phyloP scores from a whole-genome alignment of 2,888 invertebrate genomes.

The Latrodectus elegans region DNA sequence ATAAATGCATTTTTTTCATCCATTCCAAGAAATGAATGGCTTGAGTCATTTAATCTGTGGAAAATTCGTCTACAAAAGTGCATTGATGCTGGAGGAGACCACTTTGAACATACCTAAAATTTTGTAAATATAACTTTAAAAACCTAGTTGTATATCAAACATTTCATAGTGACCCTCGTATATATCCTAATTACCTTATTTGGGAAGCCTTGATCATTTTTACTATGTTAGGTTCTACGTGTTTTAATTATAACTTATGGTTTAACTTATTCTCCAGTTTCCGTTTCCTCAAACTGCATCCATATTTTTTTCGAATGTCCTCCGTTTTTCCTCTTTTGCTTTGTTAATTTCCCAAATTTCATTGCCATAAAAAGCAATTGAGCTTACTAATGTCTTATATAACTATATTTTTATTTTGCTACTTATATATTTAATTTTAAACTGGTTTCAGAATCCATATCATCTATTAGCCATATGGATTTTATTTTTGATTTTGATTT shows the following conservation, averaged over 20 bases:
- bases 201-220: neutral
- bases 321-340: neutral
- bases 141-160: no score
- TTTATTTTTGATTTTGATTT: neutral
- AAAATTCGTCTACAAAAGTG: no score
- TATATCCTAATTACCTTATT: neutral
- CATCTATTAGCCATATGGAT: neutral
- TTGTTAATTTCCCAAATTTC: neutral
- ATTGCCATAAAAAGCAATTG: neutral
- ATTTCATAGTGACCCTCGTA: no score
- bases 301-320: neutral
- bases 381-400: neutral
- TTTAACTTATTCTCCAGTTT: neutral
- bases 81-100: no score
- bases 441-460: neutral
- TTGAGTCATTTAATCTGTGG: no score
- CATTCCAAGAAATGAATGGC: no score
- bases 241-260: neutral
- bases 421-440: neutral
- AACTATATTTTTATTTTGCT: neutral
- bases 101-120: no score
- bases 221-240: neutral
- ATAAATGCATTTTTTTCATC: no score
- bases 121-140: no score
- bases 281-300: neutral